Conservation (phyloP, 2,113 vertebrate species). For the Eubucco bourcierii region DNA sequence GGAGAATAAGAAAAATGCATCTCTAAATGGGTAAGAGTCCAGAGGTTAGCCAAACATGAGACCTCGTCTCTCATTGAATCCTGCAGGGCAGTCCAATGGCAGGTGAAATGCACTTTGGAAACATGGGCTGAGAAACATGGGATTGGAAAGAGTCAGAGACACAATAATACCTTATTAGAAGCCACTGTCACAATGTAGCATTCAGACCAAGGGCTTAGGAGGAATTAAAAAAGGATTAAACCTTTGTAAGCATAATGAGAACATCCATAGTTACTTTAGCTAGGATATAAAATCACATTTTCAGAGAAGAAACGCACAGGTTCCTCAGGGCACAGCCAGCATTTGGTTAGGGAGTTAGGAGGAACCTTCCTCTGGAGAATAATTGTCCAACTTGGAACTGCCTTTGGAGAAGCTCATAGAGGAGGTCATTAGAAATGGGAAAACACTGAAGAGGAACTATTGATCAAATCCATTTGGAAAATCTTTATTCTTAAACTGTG, state of each 20-base stretch:
- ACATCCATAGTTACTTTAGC: conserved; percentile 30
- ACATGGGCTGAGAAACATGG: neutral
- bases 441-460: neutral
- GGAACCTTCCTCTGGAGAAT: neutral
- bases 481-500: neutral
- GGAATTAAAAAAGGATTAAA: conserved; percentile 59
- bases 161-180: neutral
- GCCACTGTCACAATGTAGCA: neutral
- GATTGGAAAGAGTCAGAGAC: conserved; percentile 24
- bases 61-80: neutral
- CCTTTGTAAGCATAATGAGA: conserved; percentile 28
- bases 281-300: conserved; percentile 23
- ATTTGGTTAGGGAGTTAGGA: neutral
- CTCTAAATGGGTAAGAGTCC: neutral
- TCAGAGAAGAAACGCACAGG: neutral
- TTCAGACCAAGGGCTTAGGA: conserved; percentile 39
- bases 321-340: neutral
- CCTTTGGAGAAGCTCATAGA: neutral
- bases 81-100: neutral
- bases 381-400: neutral
- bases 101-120: neutral
- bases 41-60: neutral
- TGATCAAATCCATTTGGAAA: neutral
- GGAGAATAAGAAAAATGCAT: neutral
- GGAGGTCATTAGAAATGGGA: neutral